These are phyloP conservation scores for Poecilia latipinna DNA, from an alignment of 2,113 vertebrate species.

Conservation along the genomic window DNA sequence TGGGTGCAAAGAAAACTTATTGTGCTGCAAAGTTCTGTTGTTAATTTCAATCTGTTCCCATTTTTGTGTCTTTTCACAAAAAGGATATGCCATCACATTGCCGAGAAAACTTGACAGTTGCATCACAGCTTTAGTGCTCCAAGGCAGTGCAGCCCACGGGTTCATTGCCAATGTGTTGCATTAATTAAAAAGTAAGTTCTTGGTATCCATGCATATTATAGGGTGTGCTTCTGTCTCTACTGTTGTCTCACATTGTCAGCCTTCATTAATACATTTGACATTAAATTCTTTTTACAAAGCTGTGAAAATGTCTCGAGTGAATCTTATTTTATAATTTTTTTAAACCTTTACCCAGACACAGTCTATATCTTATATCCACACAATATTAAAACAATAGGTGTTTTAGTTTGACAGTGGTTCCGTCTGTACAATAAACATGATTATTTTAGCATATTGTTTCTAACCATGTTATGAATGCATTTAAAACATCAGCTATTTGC, in stretches of 20 bases:
- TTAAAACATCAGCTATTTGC: no score
- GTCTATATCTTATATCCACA: no score
- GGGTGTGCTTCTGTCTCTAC: conserved; percentile 2
- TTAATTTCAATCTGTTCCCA: conserved; percentile 36
- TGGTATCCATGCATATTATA: conserved; percentile 52
- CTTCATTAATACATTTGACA: conserved; percentile 26
- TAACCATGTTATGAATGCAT: no score
- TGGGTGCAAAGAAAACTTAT: conserved; percentile 15
- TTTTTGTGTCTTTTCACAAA: conserved; percentile 38
- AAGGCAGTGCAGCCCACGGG: conserved; percentile 54
- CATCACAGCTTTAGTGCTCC: conserved; percentile 65
- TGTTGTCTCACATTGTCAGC: conserved; percentile 16
- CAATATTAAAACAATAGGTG: no score
- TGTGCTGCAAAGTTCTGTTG: conserved; percentile 23
- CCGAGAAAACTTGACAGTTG: conserved; percentile 63
- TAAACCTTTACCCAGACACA: no score
- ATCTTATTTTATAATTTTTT: no score
- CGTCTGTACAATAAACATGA: no score
- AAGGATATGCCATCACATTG: conserved; percentile 52
- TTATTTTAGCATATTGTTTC: no score
- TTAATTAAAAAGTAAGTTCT: conserved; percentile 64
- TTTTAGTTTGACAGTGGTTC: no score
- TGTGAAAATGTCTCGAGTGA: no score
- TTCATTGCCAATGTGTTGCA: conserved; percentile 61
- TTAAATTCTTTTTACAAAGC: background rate